Percentiles rank a stretch among this genome's conserved stretches.
Conservation (phyloP, 2,113 vertebrate genomes). For the Poeciliopsis turrubarensis region DNA sequence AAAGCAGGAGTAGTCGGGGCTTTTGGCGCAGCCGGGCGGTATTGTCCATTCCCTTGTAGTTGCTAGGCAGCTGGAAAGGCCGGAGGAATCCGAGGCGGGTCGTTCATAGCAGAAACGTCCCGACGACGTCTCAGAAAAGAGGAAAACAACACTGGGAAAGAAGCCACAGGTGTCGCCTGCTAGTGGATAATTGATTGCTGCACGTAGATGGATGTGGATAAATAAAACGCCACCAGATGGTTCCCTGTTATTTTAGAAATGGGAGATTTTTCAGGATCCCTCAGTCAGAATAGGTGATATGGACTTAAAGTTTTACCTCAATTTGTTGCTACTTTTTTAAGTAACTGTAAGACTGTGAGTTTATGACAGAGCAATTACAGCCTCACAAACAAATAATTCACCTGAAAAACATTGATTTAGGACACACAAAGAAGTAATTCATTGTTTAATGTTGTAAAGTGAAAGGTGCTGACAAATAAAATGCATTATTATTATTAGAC, state of each 20-base stretch:
- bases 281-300: background rate
- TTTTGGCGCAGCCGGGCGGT: constrained; percentile 39
- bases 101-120: constrained; percentile 46
- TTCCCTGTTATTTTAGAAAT: background rate
- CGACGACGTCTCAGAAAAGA: constrained; percentile 43
- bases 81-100: constrained; percentile 71
- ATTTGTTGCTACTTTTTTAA: no score
- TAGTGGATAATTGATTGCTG: background rate
- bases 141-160: constrained; percentile 42
- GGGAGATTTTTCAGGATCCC: background rate
- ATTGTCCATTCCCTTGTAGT: constrained; percentile 75
- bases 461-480: no score
- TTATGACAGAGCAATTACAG: no score
- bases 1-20: constrained; percentile 53
- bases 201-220: background rate
- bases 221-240: background rate
- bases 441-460: no score
- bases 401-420: no score
- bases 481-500: no score
- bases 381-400: no score
- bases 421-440: no score
- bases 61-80: constrained; percentile 76
- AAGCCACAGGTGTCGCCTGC: constrained; percentile 18
- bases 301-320: no score
- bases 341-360: no score